Percentiles rank a stretch among this genome's conserved stretches.
Conservation (phyloP, 2,888 invertebrate genomes). For the Alcis repandata region DNA sequence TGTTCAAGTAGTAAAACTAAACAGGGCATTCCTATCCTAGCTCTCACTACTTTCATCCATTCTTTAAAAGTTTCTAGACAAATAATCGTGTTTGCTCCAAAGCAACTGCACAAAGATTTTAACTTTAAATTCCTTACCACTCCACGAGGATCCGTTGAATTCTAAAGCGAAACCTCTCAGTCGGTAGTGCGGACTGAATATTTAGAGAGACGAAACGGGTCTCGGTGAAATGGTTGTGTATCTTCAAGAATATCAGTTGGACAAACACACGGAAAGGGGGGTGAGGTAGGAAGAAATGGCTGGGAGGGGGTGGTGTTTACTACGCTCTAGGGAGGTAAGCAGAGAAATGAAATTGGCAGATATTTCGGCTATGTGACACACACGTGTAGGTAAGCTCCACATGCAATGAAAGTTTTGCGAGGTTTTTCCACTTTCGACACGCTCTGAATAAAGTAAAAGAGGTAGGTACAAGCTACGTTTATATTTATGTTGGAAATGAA, state of each 20-base stretch:
- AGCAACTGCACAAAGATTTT: constrained; percentile 66
- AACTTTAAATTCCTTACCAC: constrained; percentile 66
- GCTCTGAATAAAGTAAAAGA: constrained; percentile 76
- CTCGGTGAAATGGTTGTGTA: constrained; percentile 66
- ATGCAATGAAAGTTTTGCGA: constrained; percentile 80
- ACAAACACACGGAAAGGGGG: constrained; percentile 70
- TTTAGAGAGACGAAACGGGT: constrained; percentile 54
- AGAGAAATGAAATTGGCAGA: constrained; percentile 84
- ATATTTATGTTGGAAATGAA: constrained; percentile 61
- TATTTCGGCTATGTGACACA: constrained; percentile 82
- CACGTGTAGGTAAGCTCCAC: constrained; percentile 75
- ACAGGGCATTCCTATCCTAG: constrained; percentile 60
- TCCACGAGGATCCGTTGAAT: constrained; percentile 59
- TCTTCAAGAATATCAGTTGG: constrained; percentile 80
- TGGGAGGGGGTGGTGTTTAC: constrained; percentile 76
- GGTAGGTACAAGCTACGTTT: constrained; percentile 61
- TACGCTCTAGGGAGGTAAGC: constrained; percentile 80
- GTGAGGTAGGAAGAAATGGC: constrained; percentile 54
- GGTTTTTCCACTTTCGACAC: constrained; percentile 77
- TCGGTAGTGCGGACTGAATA: constrained; percentile 44
- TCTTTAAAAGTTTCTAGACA: constrained; percentile 79
- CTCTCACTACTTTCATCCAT: constrained; percentile 56
- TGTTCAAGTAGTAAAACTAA: constrained; percentile 47
- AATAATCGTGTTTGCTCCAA: constrained; percentile 71
- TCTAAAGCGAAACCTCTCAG: constrained; percentile 50